Percentiles rank a stretch among this genome's conserved stretches.
Evolutionary conservation across 2,113 vertebrate genomes (phyloP).

Genomic region (Macrotus californicus): DNA sequence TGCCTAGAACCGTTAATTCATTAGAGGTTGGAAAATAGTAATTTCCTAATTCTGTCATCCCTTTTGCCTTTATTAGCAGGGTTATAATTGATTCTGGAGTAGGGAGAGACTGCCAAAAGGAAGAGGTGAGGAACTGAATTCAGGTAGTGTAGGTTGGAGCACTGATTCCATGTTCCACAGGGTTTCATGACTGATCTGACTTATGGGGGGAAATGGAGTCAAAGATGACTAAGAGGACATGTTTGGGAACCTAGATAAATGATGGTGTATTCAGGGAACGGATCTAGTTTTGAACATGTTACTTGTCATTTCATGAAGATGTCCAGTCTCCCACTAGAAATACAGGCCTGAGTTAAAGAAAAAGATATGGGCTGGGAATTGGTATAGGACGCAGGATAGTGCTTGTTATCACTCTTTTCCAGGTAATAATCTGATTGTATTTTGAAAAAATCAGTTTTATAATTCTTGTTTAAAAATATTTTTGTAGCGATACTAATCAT

Average conservation of each 20-base stretch:
- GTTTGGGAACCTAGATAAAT: not conserved
- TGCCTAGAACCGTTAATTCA: not conserved
- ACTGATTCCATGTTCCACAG: not conserved
- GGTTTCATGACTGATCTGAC: not conserved
- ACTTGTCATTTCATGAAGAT: not conserved
- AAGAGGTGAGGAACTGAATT: not conserved
- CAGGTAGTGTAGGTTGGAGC: not conserved
- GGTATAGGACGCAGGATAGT: not conserved
- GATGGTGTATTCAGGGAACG: not conserved
- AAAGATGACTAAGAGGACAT: not conserved
- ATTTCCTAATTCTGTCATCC: not conserved
- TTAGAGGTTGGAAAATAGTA: not conserved
- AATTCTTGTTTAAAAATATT: not conserved
- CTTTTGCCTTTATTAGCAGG: not conserved
- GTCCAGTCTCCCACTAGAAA: not conserved
- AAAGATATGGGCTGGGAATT: not conserved
- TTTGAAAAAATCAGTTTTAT: not conserved
- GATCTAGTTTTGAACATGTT: not conserved
- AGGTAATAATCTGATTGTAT: not conserved
- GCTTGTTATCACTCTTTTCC: not conserved
- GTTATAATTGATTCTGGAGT: not conserved
- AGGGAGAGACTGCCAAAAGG: not conserved
- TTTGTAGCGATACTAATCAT: not conserved
- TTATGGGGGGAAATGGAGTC: not conserved
- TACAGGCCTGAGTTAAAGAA: not conserved